These are phyloP conservation scores for Okamejei kenojei DNA, from an alignment of 2,797 vertebrate species.

Conservation along the genomic window DNA sequence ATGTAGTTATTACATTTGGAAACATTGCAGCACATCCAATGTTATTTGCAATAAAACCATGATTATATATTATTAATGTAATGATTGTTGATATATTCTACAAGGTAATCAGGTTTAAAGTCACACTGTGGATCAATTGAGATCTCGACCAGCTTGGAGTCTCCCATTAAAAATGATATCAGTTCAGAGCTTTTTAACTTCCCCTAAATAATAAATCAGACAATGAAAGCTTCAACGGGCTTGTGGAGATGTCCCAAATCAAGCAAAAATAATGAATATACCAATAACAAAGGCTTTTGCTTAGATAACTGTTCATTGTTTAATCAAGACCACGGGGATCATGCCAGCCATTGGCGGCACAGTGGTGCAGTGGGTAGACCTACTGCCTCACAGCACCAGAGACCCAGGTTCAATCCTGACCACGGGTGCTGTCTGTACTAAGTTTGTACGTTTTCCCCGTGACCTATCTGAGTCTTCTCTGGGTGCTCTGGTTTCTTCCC, in stretches of 20 bases:
- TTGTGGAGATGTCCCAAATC: not conserved
- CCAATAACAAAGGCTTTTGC: not conserved
- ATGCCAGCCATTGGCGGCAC: too few species aligned
- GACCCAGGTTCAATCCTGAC: too few species aligned
- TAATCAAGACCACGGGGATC: not conserved
- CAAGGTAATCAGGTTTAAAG: not conserved
- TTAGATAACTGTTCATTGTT: not conserved
- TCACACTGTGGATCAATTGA: not conserved
- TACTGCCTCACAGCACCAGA: too few species aligned
- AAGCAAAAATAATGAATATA: not conserved
- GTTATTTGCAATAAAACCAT: not conserved
- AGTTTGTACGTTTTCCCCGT: too few species aligned
- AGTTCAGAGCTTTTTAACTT: not conserved
- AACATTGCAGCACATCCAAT: not conserved
- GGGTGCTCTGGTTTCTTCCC: too few species aligned
- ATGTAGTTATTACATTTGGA: not conserved
- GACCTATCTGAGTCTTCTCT: too few species aligned
- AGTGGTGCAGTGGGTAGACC: too few species aligned
- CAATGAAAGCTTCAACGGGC: not conserved
- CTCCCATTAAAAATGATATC: not conserved
- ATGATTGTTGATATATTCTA: not conserved
- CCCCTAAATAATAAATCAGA: not conserved
- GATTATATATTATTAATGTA: not conserved
- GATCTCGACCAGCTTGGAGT: not conserved
- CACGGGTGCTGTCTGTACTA: too few species aligned